Evolutionary conservation across 2,797 vertebrate species (phyloP).

Genomic region (Lagorchestes hirsutus): DNA sequence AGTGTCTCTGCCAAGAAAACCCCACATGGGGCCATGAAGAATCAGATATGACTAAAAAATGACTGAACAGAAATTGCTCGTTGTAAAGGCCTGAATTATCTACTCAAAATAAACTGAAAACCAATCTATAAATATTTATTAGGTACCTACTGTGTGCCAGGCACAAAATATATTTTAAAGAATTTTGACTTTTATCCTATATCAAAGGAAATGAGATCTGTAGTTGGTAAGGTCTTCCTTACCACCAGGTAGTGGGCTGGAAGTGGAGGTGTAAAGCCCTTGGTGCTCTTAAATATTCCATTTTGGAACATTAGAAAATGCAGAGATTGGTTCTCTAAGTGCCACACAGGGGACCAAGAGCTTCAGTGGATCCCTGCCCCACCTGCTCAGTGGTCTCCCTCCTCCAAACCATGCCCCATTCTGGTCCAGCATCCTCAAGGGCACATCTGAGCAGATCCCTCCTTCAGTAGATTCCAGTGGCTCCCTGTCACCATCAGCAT

Average conservation of each 20-base stretch:
- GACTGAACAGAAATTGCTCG: neutral
- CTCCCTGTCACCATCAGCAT: neutral
- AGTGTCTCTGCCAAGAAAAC: neutral
- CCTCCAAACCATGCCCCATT: too few relatives aligned
- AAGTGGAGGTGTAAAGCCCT: neutral
- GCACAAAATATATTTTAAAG: constrained; percentile 4
- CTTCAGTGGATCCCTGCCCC: neutral
- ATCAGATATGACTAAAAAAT: neutral
- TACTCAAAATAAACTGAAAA: neutral
- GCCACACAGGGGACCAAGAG: neutral
- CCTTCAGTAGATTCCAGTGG: neutral
- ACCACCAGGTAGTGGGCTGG: constrained; percentile 7
- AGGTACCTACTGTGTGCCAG: neutral
- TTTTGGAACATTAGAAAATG: constrained; percentile 24
- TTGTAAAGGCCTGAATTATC: neutral
- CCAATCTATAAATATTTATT: neutral
- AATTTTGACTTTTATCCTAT: neutral
- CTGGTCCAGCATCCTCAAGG: neutral
- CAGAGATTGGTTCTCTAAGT: neutral
- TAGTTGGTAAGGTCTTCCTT: neutral
- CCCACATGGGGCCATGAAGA: neutral
- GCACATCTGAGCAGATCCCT: neutral
- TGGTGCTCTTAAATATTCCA: neutral
- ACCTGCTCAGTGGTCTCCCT: too few relatives aligned
- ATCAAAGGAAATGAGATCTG: neutral